Base-by-base conservation (phyloP, 2,888 invertebrate genomes). In the Limnephilus auricula region DNA sequence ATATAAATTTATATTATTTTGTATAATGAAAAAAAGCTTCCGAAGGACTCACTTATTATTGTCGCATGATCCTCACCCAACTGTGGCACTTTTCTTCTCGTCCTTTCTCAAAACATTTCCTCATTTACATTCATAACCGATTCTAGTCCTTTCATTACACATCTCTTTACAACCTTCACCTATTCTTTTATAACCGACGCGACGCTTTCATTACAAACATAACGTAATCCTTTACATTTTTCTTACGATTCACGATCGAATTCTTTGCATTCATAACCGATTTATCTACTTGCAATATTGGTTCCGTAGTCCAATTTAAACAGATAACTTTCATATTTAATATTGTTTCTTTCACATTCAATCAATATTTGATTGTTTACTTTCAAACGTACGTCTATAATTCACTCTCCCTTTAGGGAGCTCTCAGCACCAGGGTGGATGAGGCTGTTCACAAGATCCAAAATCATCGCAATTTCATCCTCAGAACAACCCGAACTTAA, bases 11-110 rank as follows among this genome's bases (percentile, higher is more conserved):
- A 92, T 90, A 91, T 90, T 92, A 89, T 90, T 91, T 90, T 92
- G 92, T 92, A 90, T 92, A 91, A 90, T 92, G 92, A 91, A 92
- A 92, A 85, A 89, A 92, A 92, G 92, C 92, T 82, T 92, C 90
- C 91, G 87, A 87, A 90, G 79, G 89, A 79, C 91, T 87, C 90
- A 83, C 90, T 45, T 88, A 84, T 91, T 92, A 91, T 92, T 91
- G 91, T 91, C 91, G 80, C 84, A 86, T 90, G 88, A 92, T 90
- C 86, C 83, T 45, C 90, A 79, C 79, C 90, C 82, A 88, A 84
- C 37, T 89, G 13, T n/a, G 82, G 31, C 32, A 87, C 25, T 32
- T n/a, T 50, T 30, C 13, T n/a, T 34, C 50, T 50, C 6, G n/a
- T 65, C n/a, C 37, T 9, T 80, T 79, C 78, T 13, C 13, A n/a